phyloP scores from a whole-genome alignment of 2,113 vertebrate species.

The Strix aluco region DNA sequence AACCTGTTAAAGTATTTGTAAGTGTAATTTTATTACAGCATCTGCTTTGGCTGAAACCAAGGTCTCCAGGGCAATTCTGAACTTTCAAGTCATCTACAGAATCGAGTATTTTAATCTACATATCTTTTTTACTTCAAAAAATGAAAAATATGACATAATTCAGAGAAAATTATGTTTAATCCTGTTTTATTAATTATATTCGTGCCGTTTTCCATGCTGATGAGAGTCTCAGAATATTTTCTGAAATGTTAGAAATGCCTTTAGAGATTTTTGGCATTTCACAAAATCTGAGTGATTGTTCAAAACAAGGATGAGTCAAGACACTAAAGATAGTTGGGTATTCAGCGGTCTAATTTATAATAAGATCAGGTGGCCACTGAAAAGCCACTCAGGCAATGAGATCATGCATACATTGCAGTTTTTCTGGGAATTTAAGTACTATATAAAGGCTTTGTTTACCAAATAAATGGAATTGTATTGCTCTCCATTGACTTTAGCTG shows the following conservation, averaged over 20 bases:
- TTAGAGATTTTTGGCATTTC: slow-evolving; percentile 20
- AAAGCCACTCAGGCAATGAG: not conserved
- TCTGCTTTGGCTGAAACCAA: slow-evolving; percentile 40
- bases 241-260: slow-evolving; percentile 26
- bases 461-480: not conserved
- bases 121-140: slow-evolving; percentile 2
- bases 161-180: slow-evolving; percentile 10
- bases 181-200: not conserved
- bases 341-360: not conserved
- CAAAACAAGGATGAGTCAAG: not conserved
- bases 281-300: not conserved
- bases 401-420: not conserved
- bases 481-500: not conserved
- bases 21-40: slow-evolving; percentile 18
- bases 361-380: not conserved
- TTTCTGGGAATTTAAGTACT: not conserved
- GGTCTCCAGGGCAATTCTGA: slow-evolving; percentile 56
- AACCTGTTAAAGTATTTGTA: slow-evolving; percentile 16
- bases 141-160: not conserved
- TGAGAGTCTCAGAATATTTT: not conserved
- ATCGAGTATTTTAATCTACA: not conserved
- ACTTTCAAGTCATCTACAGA: slow-evolving; percentile 20
- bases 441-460: not conserved
- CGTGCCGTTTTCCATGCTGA: not conserved
- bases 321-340: not conserved